A percentile compares a stretch with the other conserved stretches of the same genome.
Conservation (phyloP, 2,797 vertebrate species). For the Gymnocypris eckloni region DNA sequence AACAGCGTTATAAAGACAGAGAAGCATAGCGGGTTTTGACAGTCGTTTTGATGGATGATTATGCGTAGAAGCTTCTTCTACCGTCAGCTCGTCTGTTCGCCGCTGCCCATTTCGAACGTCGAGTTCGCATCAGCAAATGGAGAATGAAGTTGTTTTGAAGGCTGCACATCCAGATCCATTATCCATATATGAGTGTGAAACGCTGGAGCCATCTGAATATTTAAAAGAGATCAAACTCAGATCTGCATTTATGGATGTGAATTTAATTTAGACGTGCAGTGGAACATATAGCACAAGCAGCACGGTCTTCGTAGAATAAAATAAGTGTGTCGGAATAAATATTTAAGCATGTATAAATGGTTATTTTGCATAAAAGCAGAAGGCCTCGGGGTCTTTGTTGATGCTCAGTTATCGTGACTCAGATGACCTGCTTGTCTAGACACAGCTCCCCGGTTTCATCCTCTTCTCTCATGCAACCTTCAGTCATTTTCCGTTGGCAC, state of each 20-base stretch:
- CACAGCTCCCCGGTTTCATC: conserved; percentile 10
- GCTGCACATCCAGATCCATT: conserved; percentile 31
- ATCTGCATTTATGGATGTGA: conserved; percentile 44
- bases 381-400: neutral
- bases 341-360: conserved; percentile 30
- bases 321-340: conserved; percentile 8
- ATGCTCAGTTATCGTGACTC: conserved; percentile 29
- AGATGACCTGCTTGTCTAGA: conserved; percentile 26
- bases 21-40: conserved; percentile 37
- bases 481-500: conserved; percentile 34
- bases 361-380: conserved; percentile 18
- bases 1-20: conserved; percentile 40
- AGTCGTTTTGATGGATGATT: conserved; percentile 39
- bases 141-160: conserved; percentile 40
- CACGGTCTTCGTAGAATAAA: conserved; percentile 3
- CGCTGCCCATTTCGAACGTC: conserved; percentile 6
- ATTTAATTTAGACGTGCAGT: conserved; percentile 47
- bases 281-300: conserved; percentile 10
- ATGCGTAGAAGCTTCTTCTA: conserved; percentile 29
- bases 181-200: conserved; percentile 21
- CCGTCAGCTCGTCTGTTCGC: conserved; percentile 39
- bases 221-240: conserved; percentile 51
- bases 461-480: conserved; percentile 34
- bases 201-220: conserved; percentile 47
- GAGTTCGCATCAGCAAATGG: conserved; percentile 37